These are phyloP conservation scores for Avahi laniger DNA, from an alignment of 2,797 vertebrate genomes.

Conservation along the genomic window DNA sequence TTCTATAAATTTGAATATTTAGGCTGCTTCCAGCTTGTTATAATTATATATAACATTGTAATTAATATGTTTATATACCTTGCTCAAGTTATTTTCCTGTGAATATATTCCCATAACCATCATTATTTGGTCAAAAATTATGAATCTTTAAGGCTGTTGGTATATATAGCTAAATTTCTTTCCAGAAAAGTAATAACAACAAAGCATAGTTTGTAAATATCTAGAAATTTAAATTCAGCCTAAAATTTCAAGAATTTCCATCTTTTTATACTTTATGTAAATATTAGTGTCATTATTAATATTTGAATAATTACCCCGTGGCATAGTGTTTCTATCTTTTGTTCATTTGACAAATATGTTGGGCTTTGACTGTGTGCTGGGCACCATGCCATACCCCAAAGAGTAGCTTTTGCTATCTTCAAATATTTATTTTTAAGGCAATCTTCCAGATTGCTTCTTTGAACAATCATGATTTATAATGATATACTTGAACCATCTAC, in stretches of 20 bases:
- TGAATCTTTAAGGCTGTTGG: constrained; percentile 18
- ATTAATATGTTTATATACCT: neutral
- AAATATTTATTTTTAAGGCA: neutral
- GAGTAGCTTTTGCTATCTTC: neutral
- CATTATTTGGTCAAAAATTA: neutral
- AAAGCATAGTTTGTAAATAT: neutral
- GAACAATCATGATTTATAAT: neutral
- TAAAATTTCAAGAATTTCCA: constrained; percentile 28
- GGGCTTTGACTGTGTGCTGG: neutral
- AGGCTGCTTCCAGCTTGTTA: neutral
- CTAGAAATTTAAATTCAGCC: constrained; percentile 24
- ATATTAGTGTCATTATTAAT: neutral
- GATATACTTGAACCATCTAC: neutral
- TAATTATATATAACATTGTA: neutral
- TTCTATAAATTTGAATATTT: neutral
- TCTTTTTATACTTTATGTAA: constrained; percentile 16
- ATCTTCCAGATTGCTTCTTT: neutral
- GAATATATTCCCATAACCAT: neutral
- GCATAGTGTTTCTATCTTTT: neutral
- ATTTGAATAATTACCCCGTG: neutral
- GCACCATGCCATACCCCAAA: neutral
- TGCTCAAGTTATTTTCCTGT: constrained; percentile 3
- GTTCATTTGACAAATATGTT: neutral
- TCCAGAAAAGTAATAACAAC: constrained; percentile 10
- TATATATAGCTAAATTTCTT: constrained; percentile 30